Conservation (phyloP, 2,888 invertebrate species). For the Tridacna crocea region DNA sequence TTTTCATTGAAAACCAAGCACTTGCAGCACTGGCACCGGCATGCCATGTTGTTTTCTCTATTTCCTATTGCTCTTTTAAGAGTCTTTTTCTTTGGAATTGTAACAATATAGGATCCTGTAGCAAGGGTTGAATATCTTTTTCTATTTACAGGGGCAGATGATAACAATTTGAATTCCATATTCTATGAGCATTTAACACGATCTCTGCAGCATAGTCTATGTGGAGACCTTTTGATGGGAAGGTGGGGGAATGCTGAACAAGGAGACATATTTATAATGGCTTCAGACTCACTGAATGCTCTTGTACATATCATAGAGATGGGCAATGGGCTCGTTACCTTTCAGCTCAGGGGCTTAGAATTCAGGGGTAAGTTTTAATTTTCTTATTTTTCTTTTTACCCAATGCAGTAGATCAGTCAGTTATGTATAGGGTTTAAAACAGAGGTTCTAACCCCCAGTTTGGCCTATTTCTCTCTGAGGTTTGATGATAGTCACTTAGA, state of each 20-base stretch:
- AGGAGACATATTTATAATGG: slow-evolving; percentile 98
- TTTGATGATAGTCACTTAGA: too few relatives aligned
- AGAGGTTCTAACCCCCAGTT: too few relatives aligned
- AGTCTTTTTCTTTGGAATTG: not conserved
- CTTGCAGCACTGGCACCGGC: too few relatives aligned
- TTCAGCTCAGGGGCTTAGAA: slow-evolving; percentile 98
- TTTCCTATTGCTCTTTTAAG: not conserved
- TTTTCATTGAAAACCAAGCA: too few relatives aligned
- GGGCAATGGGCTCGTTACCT: slow-evolving; percentile 98
- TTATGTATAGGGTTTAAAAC: not conserved
- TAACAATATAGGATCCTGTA: not conserved
- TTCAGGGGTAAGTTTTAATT: slow-evolving; percentile 88
- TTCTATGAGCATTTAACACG: slow-evolving; percentile 99
- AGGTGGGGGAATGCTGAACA: slow-evolving; percentile 98
- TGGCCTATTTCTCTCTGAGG: too few relatives aligned
- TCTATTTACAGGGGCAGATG: slow-evolving; percentile 89
- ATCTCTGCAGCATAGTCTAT: slow-evolving; percentile 97
- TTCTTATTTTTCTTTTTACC: not conserved
- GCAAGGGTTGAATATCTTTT: not conserved
- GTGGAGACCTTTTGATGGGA: slow-evolving; percentile 85
- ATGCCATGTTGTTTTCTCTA: too few relatives aligned
- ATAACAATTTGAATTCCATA: slow-evolving; percentile 99
- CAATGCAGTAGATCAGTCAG: not conserved
- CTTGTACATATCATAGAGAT: slow-evolving; percentile 98
- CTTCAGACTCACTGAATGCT: slow-evolving; percentile 99